Percentiles rank a stretch among this genome's conserved stretches.
phyloP scores from a whole-genome alignment of 1,140 invertebrate species.

The Drosophila hydei region DNA sequence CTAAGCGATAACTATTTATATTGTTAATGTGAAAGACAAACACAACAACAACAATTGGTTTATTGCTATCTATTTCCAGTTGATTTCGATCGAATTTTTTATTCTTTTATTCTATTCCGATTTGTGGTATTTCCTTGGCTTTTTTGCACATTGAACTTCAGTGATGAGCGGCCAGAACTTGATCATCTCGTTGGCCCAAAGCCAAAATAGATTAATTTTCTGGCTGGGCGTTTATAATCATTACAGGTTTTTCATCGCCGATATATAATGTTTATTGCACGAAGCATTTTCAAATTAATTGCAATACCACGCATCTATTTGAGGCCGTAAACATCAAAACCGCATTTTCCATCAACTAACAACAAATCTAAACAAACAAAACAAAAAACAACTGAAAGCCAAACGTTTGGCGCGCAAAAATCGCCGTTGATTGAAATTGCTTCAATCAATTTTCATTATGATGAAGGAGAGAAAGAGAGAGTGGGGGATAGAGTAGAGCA shows the following conservation, averaged over 20 bases:
- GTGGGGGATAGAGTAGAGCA: background rate
- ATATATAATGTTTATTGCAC: conserved; percentile 64
- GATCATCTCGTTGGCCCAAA: conserved; percentile 5
- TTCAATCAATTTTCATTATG: conserved; percentile 75
- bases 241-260: conserved; percentile 21
- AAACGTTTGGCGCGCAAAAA: conserved; percentile 30
- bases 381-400: conserved; percentile 45
- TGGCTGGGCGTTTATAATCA: conserved; percentile 15
- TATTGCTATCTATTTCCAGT: background rate
- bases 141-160: conserved; percentile 22
- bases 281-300: conserved; percentile 65
- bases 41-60: background rate
- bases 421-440: conserved; percentile 57
- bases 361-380: conserved; percentile 5
- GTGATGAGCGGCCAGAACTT: conserved; percentile 11
- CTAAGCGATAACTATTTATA: conserved; percentile 1
- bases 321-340: conserved; percentile 43
- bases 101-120: background rate
- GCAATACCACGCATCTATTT: conserved; percentile 62
- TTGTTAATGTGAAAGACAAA: background rate
- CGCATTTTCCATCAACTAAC: conserved; percentile 50
- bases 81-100: background rate
- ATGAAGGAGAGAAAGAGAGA: background rate
- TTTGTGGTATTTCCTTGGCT: background rate
- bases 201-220: conserved; percentile 31